Evolutionary conservation across 2,797 vertebrate species (phyloP).

Genomic region (Syngnathus acus): DNA sequence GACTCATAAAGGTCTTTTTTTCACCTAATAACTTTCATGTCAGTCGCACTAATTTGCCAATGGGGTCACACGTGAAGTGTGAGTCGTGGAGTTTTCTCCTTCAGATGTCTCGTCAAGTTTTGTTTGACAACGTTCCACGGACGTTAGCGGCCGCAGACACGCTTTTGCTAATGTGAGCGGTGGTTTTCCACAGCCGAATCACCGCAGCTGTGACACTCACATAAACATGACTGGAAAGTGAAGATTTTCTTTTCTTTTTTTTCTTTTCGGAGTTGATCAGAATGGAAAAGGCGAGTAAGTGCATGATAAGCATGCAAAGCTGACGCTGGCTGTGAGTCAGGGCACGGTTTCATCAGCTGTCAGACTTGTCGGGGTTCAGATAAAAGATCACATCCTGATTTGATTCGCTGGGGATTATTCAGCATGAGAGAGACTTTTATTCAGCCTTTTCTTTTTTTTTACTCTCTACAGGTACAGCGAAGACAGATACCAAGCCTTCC

Average conservation of each 20-base stretch:
- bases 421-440: conserved; percentile 7
- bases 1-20: conserved; percentile 21
- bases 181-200: conserved; percentile 47
- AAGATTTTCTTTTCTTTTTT: conserved; percentile 21
- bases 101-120: conserved; percentile 8
- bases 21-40: conserved; percentile 43
- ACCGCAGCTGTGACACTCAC: conserved; percentile 31
- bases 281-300: conserved; percentile 62
- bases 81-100: conserved; percentile 14
- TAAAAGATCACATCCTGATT: conserved; percentile 52
- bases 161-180: conserved; percentile 28
- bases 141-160: conserved; percentile 25
- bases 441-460: conserved; percentile 17
- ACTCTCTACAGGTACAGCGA: conserved; percentile 40
- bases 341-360: conserved; percentile 39
- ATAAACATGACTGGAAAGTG: conserved; percentile 40
- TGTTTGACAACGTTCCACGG: conserved; percentile 19
- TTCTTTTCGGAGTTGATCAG: conserved; percentile 25
- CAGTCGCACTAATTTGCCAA: conserved; percentile 34
- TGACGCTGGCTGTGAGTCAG: conserved; percentile 20
- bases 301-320: conserved; percentile 40
- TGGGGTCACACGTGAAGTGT: conserved; percentile 12
- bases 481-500: conserved; percentile 57
- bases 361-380: conserved; percentile 52
- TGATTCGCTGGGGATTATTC: conserved; percentile 31